Conservation (phyloP, 2,113 vertebrate species). For the Ursus arctos region DNA sequence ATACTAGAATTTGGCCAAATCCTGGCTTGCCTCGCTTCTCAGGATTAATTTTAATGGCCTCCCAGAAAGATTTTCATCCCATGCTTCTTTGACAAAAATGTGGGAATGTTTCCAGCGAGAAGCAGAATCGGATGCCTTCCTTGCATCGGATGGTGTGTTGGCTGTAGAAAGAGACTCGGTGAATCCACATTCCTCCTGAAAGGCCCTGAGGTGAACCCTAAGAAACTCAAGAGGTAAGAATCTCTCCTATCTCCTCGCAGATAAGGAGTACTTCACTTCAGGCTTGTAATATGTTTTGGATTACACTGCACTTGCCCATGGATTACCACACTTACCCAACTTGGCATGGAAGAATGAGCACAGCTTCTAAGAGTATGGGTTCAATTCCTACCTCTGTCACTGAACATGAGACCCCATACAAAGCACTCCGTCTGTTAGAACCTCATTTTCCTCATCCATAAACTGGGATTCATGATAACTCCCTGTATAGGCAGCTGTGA, state of each 20-base stretch:
- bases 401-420: neutral
- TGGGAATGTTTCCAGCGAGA: constrained; percentile 3
- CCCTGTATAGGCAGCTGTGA: neutral
- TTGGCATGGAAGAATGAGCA: neutral
- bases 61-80: constrained; percentile 57
- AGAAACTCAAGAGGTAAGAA: neutral
- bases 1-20: constrained; percentile 50
- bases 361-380: neutral
- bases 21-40: constrained; percentile 50
- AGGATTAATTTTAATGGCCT: constrained; percentile 66
- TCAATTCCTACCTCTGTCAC: neutral
- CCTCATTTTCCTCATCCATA: neutral
- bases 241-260: neutral
- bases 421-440: neutral
- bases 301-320: neutral
- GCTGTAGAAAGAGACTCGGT: neutral
- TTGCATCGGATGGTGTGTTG: neutral
- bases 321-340: neutral
- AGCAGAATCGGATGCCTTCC: neutral
- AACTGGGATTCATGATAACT: neutral
- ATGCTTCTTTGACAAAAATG: constrained; percentile 16
- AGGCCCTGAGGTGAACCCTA: neutral
- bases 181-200: neutral
- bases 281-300: neutral
- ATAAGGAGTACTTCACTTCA: neutral